phyloP scores from a whole-genome alignment of 2,888 invertebrate genomes.

The Epinotia nisella region DNA sequence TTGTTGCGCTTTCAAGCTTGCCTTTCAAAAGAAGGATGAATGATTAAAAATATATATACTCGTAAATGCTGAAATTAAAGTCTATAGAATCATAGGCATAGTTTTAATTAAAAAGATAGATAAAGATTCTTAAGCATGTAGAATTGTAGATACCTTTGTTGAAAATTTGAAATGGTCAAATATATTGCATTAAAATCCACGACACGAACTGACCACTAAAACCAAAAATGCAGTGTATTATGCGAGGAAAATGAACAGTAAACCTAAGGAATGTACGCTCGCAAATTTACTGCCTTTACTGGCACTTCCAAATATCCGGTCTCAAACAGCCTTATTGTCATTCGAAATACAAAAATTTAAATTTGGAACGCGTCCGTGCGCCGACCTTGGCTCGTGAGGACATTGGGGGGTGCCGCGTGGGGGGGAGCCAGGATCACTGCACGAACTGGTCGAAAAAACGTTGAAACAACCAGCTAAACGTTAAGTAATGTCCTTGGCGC shows the following conservation, averaged over 20 bases:
- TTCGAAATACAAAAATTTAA: constrained; percentile 59
- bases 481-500: constrained; percentile 75
- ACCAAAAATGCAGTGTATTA: not conserved
- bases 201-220: not conserved
- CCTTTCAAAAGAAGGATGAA: not conserved
- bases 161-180: not conserved
- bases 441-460: constrained; percentile 65
- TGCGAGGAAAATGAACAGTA: constrained; percentile 6
- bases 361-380: constrained; percentile 67
- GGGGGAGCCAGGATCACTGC: constrained; percentile 54
- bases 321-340: constrained; percentile 66
- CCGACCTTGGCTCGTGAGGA: constrained; percentile 69
- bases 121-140: not conserved
- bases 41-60: not conserved
- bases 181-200: constrained; percentile 6
- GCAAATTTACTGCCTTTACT: constrained; percentile 54
- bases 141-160: not conserved
- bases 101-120: not conserved
- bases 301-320: constrained; percentile 64
- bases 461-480: constrained; percentile 65
- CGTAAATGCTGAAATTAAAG: not conserved
- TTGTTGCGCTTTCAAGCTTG: not conserved
- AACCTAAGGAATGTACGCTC: constrained; percentile 43
- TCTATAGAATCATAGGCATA: not conserved
- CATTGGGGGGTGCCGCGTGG: constrained; percentile 52